Evolutionary conservation across 1,140 invertebrate species (phyloP), one percentile per base, ranked within the genome.

Genomic region (Helicoverpa zea): DNA sequence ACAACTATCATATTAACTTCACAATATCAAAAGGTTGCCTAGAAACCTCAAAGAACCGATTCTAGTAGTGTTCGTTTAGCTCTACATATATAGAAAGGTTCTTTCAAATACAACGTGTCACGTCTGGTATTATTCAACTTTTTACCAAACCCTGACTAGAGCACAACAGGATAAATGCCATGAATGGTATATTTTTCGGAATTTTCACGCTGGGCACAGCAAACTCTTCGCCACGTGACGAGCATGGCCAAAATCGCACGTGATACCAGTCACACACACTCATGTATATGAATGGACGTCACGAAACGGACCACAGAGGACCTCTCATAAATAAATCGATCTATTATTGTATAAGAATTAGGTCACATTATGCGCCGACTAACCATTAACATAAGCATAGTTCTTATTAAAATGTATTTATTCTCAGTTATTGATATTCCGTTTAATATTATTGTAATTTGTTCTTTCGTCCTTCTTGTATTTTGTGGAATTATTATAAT

Each of bases 361-460:
- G 35, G 63, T 64, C 63, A 64, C 9, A 47, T 64, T 47, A 64
- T 64, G 35, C 63, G 13, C 14, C 12, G 7, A 43, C 12, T 12
- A 7, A 30, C 35, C 35, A 64, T 64, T 43, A 64, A 9, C 61
- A 64, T 64, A 47, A 63, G 29, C 7, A 63, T 35, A 16, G 29
- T 64, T 64, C 63, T 7, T 14, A 29, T 64, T 47, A 43, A 43
- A 64, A 64, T 64, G 35, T 9, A 64, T 64, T 11, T 64, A 64
- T 64, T 64, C n/a, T 47, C 11, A 43, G 35, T 43, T 43, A 14
- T 64, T 16, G 30, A 43, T 64, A 64, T 35, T 64, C 59, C 59
- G 30, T 30, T 63, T 63, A 63, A 63, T 63, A 63, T 35, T 63
- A 63, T 14, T 63, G 59, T 63, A 23, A 63, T 35, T 63, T 63